Evolutionary conservation across 2,113 vertebrate genomes (phyloP).

Genomic region (Nothobranchius kuhntae): DNA sequence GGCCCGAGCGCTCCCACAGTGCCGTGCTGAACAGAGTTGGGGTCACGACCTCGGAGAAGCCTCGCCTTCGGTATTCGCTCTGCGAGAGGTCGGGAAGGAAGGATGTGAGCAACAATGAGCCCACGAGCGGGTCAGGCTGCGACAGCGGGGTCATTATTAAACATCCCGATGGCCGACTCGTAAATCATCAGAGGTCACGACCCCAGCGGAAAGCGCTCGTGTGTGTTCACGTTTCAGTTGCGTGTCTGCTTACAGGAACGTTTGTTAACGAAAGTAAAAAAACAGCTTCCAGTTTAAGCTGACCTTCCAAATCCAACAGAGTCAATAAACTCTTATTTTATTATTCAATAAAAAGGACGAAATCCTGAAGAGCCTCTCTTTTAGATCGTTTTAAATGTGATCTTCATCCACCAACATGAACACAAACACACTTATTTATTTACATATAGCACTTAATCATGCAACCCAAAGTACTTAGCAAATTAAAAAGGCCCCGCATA

Average conservation of each 20-base stretch:
- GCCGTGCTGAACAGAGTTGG: conserved; percentile 86
- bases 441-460: no score
- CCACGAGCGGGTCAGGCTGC: conserved; percentile 19
- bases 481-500: no score
- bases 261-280: background rate
- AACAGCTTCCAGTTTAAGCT: background rate
- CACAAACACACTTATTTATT: no score
- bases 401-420: no score
- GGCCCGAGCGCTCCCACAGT: conserved; percentile 91
- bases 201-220: conserved; percentile 6
- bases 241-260: background rate
- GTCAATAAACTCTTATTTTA: no score
- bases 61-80: conserved; percentile 85
- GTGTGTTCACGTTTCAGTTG: background rate
- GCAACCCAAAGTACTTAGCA: no score
- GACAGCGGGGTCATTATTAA: conserved; percentile 28
- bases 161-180: conserved; percentile 42
- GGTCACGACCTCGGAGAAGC: conserved; percentile 90
- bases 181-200: conserved; percentile 6
- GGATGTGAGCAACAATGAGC: conserved; percentile 31
- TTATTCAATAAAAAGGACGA: no score
- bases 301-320: background rate
- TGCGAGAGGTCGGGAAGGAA: conserved; percentile 60
- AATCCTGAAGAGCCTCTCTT: no score
- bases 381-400: no score